Percentiles rank a stretch among this genome's conserved stretches.
Evolutionary conservation across 2,113 vertebrate species (phyloP).

Genomic region (Ictalurus punctatus): DNA sequence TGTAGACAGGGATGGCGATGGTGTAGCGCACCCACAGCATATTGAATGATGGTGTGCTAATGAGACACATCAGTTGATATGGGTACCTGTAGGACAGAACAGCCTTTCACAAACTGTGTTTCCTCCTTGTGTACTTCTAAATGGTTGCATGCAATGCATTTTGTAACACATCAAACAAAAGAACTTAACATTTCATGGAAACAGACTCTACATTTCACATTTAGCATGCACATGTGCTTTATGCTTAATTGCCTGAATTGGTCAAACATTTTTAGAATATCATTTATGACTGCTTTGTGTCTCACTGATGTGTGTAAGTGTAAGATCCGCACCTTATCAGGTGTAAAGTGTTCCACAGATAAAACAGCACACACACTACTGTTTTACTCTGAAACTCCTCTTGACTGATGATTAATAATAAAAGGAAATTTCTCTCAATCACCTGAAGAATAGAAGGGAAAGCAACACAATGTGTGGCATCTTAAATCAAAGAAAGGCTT

Average conservation of each 20-base stretch:
- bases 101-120: background rate
- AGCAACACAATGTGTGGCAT: background rate
- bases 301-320: background rate
- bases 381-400: conserved; percentile 89
- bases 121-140: background rate
- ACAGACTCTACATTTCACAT: background rate
- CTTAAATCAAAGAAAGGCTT: background rate
- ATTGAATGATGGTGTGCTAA: conserved; percentile 70
- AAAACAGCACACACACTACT: conserved; percentile 84
- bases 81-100: conserved; percentile 63
- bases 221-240: background rate
- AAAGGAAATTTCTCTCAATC: conserved; percentile 82
- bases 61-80: conserved; percentile 79
- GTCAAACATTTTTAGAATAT: background rate
- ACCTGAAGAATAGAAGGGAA: conserved; percentile 73
- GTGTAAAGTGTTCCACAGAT: conserved; percentile 88
- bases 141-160: background rate
- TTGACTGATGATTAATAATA: conserved; percentile 84
- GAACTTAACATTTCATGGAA: background rate
- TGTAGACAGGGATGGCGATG: conserved; percentile 81
- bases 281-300: background rate
- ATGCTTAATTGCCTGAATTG: background rate
- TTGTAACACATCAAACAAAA: background rate
- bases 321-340: conserved; percentile 79
- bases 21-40: conserved; percentile 86